Conservation (phyloP, 2,113 vertebrate species). For the Colius striatus region DNA sequence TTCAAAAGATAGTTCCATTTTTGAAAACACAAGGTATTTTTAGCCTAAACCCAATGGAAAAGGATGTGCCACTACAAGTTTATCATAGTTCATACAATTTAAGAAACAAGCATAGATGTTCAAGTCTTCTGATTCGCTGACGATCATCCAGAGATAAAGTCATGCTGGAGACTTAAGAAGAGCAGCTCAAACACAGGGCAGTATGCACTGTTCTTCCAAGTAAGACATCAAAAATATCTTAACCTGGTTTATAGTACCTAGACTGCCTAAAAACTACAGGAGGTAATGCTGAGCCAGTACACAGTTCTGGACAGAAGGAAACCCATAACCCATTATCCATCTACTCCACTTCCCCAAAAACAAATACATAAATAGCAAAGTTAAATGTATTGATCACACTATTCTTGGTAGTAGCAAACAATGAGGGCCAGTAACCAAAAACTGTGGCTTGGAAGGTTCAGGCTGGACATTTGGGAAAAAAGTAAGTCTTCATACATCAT, state of each 20-base stretch:
- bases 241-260: neutral
- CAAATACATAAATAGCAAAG: neutral
- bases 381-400: neutral
- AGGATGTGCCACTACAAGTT: neutral
- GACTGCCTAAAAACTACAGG: neutral
- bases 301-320: neutral
- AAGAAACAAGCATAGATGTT: neutral
- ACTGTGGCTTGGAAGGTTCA: neutral
- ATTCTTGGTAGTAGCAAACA: neutral
- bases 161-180: neutral
- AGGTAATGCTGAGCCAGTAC: neutral
- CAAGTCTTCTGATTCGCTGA: neutral
- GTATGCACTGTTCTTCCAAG: neutral
- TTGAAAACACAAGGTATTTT: neutral
- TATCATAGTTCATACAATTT: neutral
- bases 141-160: neutral
- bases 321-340: neutral
- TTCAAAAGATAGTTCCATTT: neutral
- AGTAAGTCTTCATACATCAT: neutral
- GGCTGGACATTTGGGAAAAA: neutral
- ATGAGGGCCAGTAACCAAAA: neutral
- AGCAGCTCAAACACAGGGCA: neutral
- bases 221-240: neutral
- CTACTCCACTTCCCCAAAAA: rapidly evolving
- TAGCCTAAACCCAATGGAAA: neutral